These are phyloP conservation scores for Chloropsis hardwickii DNA, from an alignment of 2,113 vertebrate species.

Conservation along the genomic window DNA sequence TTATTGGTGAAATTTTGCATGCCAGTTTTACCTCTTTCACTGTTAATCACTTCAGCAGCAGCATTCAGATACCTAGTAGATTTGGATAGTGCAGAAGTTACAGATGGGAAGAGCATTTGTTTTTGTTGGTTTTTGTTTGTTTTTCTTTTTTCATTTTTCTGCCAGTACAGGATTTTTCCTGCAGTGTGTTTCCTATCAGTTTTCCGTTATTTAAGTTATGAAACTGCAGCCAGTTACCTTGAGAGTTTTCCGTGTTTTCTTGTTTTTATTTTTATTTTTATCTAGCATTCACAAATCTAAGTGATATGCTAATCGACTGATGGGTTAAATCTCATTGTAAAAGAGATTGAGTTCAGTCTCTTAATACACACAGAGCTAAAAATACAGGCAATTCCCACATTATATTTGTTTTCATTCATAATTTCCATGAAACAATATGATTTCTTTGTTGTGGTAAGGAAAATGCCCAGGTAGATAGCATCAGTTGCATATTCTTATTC, in stretches of 20 bases:
- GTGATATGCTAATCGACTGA: background rate
- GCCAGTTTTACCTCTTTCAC: background rate
- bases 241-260: background rate
- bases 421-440: fast-evolving
- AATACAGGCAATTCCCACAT: background rate
- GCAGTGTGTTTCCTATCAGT: background rate
- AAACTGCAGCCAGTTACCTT: background rate
- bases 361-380: background rate
- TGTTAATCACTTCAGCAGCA: background rate
- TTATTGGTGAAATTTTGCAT: background rate
- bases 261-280: background rate
- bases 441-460: background rate
- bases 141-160: background rate
- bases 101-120: background rate
- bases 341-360: background rate
- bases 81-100: background rate
- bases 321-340: background rate
- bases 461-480: background rate
- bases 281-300: background rate
- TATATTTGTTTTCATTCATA: background rate
- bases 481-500: background rate
- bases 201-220: background rate
- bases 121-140: background rate
- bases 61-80: background rate
- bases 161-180: background rate